A percentile compares a stretch with the other conserved stretches of the same genome.
These are phyloP conservation scores for Riparia riparia DNA, from an alignment of 2,113 vertebrate species.

Conservation along the genomic window DNA sequence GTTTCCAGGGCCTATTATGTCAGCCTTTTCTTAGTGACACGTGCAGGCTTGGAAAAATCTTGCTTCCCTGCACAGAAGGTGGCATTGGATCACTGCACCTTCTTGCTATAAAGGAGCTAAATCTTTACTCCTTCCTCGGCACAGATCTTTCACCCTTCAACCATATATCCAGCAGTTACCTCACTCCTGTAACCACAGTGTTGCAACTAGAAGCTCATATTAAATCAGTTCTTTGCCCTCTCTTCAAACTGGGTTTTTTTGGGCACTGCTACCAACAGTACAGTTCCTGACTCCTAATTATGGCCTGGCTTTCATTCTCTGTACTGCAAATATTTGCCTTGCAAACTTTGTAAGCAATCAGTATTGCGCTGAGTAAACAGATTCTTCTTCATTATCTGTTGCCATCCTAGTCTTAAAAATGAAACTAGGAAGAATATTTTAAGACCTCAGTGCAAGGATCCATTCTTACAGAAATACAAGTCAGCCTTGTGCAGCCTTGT, in stretches of 20 bases:
- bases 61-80: background rate
- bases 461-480: background rate
- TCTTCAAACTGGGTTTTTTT: background rate
- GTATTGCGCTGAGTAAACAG: background rate
- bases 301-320: background rate
- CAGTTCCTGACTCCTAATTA: background rate
- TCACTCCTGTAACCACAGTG: background rate
- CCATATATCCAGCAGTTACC: background rate
- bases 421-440: background rate
- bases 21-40: background rate
- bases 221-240: background rate
- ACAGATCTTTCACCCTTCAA: background rate
- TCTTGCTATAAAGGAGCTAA: background rate
- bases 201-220: background rate
- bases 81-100: background rate
- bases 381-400: background rate
- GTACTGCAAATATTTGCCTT: background rate
- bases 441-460: background rate
- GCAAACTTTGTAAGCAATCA: background rate
- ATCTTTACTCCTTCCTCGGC: background rate
- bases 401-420: background rate
- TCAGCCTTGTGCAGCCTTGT: background rate
- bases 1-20: background rate
- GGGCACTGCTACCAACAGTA: background rate
- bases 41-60: background rate